Percentiles rank a stretch among this genome's conserved stretches.
Evolutionary conservation across 1,140 invertebrate genomes (phyloP).

Genomic region (Heliconius nattereri): DNA sequence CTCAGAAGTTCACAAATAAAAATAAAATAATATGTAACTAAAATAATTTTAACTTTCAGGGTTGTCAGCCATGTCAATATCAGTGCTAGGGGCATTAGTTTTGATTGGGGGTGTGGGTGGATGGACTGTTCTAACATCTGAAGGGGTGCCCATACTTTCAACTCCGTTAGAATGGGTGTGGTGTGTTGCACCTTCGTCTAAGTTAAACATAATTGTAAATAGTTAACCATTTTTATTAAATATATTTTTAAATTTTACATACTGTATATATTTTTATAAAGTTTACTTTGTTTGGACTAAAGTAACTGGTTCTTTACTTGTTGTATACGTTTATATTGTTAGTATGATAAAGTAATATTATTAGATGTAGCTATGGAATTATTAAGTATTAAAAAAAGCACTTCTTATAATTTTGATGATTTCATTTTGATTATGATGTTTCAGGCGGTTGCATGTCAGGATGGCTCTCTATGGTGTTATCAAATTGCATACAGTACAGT

Average conservation of each 20-base stretch:
- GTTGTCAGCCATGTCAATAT: constrained; percentile 68
- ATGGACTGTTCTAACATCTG: constrained; percentile 70
- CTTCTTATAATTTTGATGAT: background rate
- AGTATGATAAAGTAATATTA: background rate
- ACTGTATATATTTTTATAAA: too few relatives aligned
- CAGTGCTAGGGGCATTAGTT: constrained; percentile 64
- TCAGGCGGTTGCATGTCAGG: constrained; percentile 95
- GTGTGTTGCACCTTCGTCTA: constrained; percentile 62
- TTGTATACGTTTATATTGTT: too few relatives aligned
- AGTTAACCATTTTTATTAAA: background rate
- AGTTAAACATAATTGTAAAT: constrained; percentile 12
- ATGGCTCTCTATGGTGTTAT: constrained; percentile 96
- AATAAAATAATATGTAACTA: too few relatives aligned
- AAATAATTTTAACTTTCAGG: constrained; percentile 46
- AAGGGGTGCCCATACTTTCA: constrained; percentile 63
- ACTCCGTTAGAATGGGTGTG: constrained; percentile 75
- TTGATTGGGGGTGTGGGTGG: constrained; percentile 71
- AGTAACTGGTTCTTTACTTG: background rate
- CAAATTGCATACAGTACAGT: constrained; percentile 96
- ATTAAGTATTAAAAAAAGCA: too few relatives aligned
- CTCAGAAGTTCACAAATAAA: too few relatives aligned
- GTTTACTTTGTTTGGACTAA: background rate
- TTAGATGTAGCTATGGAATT: background rate
- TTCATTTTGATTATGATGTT: constrained; percentile 24
- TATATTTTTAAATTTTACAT: background rate